Evolutionary conservation across 2,888 invertebrate species (phyloP).

Genomic region (Coelogynopora nodosa): DNA sequence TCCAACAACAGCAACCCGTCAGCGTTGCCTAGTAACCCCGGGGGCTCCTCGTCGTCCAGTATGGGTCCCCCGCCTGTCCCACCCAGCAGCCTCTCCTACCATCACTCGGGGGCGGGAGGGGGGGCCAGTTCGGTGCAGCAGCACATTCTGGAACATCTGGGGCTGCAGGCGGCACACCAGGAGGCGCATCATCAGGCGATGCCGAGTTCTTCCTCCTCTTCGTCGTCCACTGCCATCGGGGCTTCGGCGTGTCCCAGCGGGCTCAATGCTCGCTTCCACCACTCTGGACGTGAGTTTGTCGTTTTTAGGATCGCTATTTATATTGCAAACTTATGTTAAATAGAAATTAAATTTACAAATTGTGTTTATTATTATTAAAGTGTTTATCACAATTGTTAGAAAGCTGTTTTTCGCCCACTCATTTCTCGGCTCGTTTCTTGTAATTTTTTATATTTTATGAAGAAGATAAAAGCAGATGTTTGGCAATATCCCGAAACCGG

Average conservation of each 20-base stretch:
- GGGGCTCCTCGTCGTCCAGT: neutral
- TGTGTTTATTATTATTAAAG: no score
- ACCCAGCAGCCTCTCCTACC: neutral
- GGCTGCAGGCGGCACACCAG: neutral
- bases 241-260: slow-evolving; percentile 2
- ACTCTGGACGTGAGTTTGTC: neutral
- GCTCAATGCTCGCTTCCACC: neutral
- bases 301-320: no score
- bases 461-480: no score
- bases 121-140: neutral
- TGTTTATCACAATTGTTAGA: no score
- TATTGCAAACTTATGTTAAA: no score
- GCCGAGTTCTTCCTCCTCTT: neutral
- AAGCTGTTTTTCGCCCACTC: no score
- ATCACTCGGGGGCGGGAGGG: neutral
- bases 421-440: no score
- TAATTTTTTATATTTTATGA: no score
- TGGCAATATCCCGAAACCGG: no score
- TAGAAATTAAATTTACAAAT: no score
- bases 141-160: neutral
- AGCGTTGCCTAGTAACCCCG: neutral
- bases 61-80: slow-evolving; percentile 1
- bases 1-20: neutral
- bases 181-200: neutral
- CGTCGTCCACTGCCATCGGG: neutral